Percentiles rank a stretch among this genome's conserved stretches.
Conservation (phyloP, 2,888 invertebrate genomes). For the Hermaeophaga mercurialis region DNA sequence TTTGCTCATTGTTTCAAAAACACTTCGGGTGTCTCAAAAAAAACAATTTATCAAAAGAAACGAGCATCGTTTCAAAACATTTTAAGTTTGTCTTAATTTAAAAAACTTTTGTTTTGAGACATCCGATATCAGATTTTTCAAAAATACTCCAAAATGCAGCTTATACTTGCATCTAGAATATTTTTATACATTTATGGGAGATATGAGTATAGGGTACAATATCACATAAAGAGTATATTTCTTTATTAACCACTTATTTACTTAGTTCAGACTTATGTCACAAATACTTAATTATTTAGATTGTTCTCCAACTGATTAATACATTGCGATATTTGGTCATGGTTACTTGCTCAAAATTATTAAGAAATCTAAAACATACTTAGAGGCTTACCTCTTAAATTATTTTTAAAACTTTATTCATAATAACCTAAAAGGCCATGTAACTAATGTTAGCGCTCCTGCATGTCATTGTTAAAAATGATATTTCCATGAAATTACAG, state of each 20-base stretch:
- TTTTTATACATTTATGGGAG: slow-evolving; percentile 1
- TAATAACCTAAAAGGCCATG: too few relatives aligned
- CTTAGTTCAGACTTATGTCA: slow-evolving; percentile 50
- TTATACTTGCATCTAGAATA: slow-evolving; percentile 7
- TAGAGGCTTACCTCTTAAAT: too few relatives aligned
- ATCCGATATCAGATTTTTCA: too few relatives aligned
- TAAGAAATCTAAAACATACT: slow-evolving; percentile 7
- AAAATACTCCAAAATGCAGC: background rate
- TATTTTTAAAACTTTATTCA: too few relatives aligned
- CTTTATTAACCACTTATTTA: slow-evolving; percentile 34
- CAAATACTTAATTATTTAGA: slow-evolving; percentile 22
- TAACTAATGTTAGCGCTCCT: too few relatives aligned
- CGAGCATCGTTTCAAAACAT: too few relatives aligned
- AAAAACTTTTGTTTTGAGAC: background rate
- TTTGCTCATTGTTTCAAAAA: slow-evolving; percentile 10
- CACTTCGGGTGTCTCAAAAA: background rate
- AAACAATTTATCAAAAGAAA: too few relatives aligned
- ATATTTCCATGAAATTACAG: too few relatives aligned
- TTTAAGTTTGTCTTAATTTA: too few relatives aligned
- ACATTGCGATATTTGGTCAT: slow-evolving; percentile 47
- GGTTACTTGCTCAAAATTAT: background rate
- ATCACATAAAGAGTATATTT: slow-evolving; percentile 51
- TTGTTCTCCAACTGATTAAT: slow-evolving; percentile 27
- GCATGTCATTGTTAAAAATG: too few relatives aligned
- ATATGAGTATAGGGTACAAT: slow-evolving; percentile 44